Conservation (phyloP, 1,140 invertebrate genomes). For the Acromyrmex charruanus region DNA sequence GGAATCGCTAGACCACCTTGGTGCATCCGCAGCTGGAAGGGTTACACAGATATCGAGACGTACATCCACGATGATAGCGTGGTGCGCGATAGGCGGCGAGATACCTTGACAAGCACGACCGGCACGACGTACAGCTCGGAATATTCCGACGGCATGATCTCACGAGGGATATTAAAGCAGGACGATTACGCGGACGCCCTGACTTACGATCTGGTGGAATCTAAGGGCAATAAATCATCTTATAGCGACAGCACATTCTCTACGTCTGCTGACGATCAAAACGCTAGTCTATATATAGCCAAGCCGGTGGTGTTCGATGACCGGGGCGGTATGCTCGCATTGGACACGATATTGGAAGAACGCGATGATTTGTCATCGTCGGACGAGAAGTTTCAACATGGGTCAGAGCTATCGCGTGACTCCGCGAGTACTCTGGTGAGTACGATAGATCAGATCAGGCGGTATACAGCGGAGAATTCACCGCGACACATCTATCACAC, state of each 20-base stretch:
- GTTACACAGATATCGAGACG: constrained; percentile 89
- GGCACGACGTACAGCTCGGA: constrained; percentile 81
- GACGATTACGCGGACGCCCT: constrained; percentile 88
- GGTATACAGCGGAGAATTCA: constrained; percentile 87
- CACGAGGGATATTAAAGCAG: constrained; percentile 82
- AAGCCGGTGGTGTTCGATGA: constrained; percentile 88
- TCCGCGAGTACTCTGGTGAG: constrained; percentile 88
- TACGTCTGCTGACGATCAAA: constrained; percentile 73
- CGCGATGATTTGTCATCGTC: constrained; percentile 85
- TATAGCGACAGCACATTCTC: constrained; percentile 55
- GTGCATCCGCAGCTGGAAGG: constrained; percentile 90
- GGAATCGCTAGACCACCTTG: constrained; percentile 90
- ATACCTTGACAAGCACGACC: constrained; percentile 87
- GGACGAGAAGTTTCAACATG: constrained; percentile 57
- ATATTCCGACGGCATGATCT: constrained; percentile 79
- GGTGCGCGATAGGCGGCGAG: constrained; percentile 87
- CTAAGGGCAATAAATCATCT: constrained; percentile 65
- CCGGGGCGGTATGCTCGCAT: constrained; percentile 87
- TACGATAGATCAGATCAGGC: constrained; percentile 89
- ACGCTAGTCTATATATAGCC: constrained; percentile 85
- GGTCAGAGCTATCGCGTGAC: constrained; percentile 51
- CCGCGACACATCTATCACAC: constrained; percentile 88
- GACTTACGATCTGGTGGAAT: constrained; percentile 85
- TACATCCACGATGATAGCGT: constrained; percentile 89
- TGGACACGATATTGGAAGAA: constrained; percentile 87